Evolutionary conservation across 1,140 invertebrate species (phyloP), one percentile per base, ranked within the genome.

Genomic region (Eupristina koningsbergeri): DNA sequence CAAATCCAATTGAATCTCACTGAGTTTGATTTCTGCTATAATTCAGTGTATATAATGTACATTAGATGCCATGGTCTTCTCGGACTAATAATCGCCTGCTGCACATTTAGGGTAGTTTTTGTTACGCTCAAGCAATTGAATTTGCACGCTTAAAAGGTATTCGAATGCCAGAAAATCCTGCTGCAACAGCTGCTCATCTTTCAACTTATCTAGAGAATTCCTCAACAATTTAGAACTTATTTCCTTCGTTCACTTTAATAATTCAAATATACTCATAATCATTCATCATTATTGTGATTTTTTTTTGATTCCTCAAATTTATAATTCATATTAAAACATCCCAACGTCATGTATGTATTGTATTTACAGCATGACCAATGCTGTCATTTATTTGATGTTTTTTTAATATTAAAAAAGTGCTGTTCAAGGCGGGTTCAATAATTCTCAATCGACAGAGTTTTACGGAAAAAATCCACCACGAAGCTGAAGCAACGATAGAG

Each of bases 1-100:
- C 47, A 73, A 80, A 80, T 80, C 69, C 64, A 29, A 50, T 64
- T 67, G 53, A 29, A 76, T 67, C 19, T 76, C 61, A 41, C 19
- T 82, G 31, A 67, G 13, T 76, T 67, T 76, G 39, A 76, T 64
- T 75, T 17, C 45, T 41, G 67, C 11, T 71, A n/a, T 26, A 71
- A 71, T 71, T 22, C 3, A 36, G 13, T n/a, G n/a, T n/a, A n/a
- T n/a, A n/a, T n/a, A n/a, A n/a, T n/a, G n/a, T n/a, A n/a, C 8
- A 17, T 19, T 3, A 31, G 34, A 34, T 3, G 13, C 67, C 67
- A 11, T 41, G 22, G 22, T 41, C 39, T 41, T 22, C 36, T n/a
- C 19, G 36, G 15, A 41, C 67, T n/a, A 71, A 71, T 41, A 71
- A 71, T 71, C 26, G 50, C 29, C 31, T 63, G 58, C 53, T 63